Evolutionary conservation across 2,113 vertebrate genomes (phyloP), one percentile per base, ranked within the genome.

Genomic region (Monarcha castaneiventris): DNA sequence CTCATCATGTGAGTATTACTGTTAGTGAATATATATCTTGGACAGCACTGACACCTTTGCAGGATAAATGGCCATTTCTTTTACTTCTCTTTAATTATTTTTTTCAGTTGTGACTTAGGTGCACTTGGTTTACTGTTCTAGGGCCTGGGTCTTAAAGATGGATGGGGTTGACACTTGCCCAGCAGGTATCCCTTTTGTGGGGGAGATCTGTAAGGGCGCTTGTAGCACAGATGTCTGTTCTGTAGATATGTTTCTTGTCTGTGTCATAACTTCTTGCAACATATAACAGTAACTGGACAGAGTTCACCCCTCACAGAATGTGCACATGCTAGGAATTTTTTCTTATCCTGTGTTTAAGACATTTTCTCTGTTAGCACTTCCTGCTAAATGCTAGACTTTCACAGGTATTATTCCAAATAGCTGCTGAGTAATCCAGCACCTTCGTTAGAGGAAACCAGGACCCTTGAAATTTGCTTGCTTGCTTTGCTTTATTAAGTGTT

Each of bases 241-340:
- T 6, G 30, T 22, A 72, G 64, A 30, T 11, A 11, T 16, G 15
- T 76, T 69, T 86, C 63, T 52, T 59, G 32, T 62, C 59, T 69
- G n/a, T 81, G 73, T 78, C 88, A 66, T 48, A 66, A 68, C 87
- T 67, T 87, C 82, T 84, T 90, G 89, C 85, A 81, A 85, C 76
- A 64, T 33, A 12, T n/a, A 83, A 72, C 46, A 82, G 63, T 35
- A 66, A 32, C 48, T 61, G 90, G 63, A 83, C 87, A 93, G 86
- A 94, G 85, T 89, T 89, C 72, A 95, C 48, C 59, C 76, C 80
- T 86, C 75, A 35, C 61, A 67, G 79, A 75, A 95, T 69, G 93
- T 95, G 71, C 73, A 58, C 74, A 75, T 84, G 61, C 79, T 83
- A 89, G 64, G 55, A 56, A 69, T 96, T 89, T 92, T 92, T 95